Evolutionary conservation across 2,888 invertebrate genomes (phyloP).

Genomic region (Ochropleura leucogaster): DNA sequence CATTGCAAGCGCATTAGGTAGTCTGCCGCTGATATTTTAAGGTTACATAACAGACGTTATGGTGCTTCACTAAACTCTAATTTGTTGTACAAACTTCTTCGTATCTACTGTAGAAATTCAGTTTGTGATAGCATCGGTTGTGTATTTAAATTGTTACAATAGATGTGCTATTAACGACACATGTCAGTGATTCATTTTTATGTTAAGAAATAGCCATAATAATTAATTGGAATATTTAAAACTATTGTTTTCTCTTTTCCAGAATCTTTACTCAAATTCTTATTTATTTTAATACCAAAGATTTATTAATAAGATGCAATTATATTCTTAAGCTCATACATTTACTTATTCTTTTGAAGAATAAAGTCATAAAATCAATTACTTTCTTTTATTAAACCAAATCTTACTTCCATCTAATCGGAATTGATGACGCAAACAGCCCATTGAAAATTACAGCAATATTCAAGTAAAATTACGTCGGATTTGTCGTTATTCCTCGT

Average conservation of each 20-base stretch:
- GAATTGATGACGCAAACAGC: conserved; percentile 3
- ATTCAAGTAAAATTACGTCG: conserved; percentile 20
- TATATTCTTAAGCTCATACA: conserved; percentile 46
- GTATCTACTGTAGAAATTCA: neutral
- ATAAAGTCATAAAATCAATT: conserved; percentile 44
- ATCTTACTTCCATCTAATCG: neutral
- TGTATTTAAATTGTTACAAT: conserved; percentile 33
- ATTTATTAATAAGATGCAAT: conserved; percentile 51
- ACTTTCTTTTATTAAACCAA: conserved; percentile 32
- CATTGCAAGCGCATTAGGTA: conserved; percentile 50
- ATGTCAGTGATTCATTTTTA: neutral
- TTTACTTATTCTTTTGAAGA: conserved; percentile 43
- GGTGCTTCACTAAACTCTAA: conserved; percentile 35
- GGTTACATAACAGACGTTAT: conserved; percentile 32
- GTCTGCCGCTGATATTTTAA: conserved; percentile 35
- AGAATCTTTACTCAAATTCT: conserved; percentile 28
- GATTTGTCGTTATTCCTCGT: conserved; percentile 12
- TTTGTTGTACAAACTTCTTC: conserved; percentile 48
- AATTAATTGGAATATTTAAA: neutral
- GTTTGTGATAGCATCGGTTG: conserved; percentile 19
- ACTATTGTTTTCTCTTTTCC: conserved; percentile 17
- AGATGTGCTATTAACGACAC: neutral
- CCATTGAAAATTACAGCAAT: conserved; percentile 7
- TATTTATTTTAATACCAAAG: conserved; percentile 66
- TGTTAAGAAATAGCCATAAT: neutral